These are phyloP conservation scores for Scomber japonicus DNA, from an alignment of 2,113 vertebrate genomes.

Conservation along the genomic window DNA sequence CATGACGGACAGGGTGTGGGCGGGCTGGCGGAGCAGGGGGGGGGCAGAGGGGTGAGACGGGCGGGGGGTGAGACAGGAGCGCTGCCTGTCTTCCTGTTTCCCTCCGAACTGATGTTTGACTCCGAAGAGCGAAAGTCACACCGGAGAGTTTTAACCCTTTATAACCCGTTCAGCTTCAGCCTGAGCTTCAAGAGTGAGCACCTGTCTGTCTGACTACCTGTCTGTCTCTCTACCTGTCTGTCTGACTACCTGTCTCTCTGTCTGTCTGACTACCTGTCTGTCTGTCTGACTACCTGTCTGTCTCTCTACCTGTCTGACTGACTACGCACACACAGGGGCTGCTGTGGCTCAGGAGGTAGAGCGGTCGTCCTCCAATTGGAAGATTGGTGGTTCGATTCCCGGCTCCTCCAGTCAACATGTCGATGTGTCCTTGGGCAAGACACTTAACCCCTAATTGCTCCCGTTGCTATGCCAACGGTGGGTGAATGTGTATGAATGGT, in stretches of 20 bases:
- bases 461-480: too few species aligned
- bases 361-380: too few species aligned
- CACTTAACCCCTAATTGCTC: too few species aligned
- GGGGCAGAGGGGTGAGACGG: conserved; percentile 6
- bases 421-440: too few species aligned
- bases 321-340: too few species aligned
- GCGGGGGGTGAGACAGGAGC: neutral
- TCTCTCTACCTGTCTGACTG: too few species aligned
- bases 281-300: neutral
- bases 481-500: too few species aligned
- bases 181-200: conserved; percentile 49
- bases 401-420: too few species aligned
- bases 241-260: neutral
- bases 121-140: conserved; percentile 18
- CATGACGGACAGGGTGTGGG: conserved; percentile 24
- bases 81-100: conserved; percentile 58
- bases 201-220: neutral
- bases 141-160: conserved; percentile 35
- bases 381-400: too few species aligned
- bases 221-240: neutral
- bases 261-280: neutral
- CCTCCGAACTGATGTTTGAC: conserved; percentile 30
- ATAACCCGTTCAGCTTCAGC: conserved; percentile 57
- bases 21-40: neutral
- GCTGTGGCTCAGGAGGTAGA: too few species aligned